phyloP scores from a whole-genome alignment of 2,888 invertebrate species.

The Melieria omissa region DNA sequence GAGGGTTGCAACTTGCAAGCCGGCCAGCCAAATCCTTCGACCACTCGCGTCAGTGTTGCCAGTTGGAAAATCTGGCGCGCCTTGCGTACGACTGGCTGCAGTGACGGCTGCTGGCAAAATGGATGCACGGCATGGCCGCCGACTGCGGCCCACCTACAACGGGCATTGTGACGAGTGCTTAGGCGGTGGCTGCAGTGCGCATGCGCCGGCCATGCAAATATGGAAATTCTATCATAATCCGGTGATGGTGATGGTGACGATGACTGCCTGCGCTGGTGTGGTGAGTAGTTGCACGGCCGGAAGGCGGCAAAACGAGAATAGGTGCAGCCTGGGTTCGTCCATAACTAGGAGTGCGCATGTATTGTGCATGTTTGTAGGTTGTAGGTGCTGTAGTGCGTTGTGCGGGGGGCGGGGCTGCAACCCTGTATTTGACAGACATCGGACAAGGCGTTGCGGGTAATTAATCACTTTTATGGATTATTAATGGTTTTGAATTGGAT shows the following conservation, averaged over 20 bases:
- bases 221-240: slow-evolving; percentile 28
- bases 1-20: slow-evolving; percentile 36
- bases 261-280: slow-evolving; percentile 1
- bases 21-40: slow-evolving; percentile 23
- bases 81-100: slow-evolving; percentile 48
- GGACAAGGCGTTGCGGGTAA: slow-evolving; percentile 53
- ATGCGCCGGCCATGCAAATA: slow-evolving; percentile 41
- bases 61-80: slow-evolving; percentile 33
- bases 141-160: slow-evolving; percentile 34
- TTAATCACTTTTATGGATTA: slow-evolving; percentile 61
- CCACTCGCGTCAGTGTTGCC: background rate
- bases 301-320: no score
- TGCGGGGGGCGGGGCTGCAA: slow-evolving; percentile 8
- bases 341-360: background rate
- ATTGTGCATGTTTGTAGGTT: background rate
- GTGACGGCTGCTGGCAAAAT: slow-evolving; percentile 55
- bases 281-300: no score
- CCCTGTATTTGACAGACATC: slow-evolving; percentile 49
- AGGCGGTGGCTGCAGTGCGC: slow-evolving; percentile 38
- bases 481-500: slow-evolving; percentile 51
- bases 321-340: background rate
- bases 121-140: slow-evolving; percentile 50
- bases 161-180: slow-evolving; percentile 3
- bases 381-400: background rate
- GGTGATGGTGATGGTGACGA: background rate